These are phyloP conservation scores for Saccopteryx leptura DNA, from an alignment of 2,113 vertebrate genomes.

Conservation along the genomic window DNA sequence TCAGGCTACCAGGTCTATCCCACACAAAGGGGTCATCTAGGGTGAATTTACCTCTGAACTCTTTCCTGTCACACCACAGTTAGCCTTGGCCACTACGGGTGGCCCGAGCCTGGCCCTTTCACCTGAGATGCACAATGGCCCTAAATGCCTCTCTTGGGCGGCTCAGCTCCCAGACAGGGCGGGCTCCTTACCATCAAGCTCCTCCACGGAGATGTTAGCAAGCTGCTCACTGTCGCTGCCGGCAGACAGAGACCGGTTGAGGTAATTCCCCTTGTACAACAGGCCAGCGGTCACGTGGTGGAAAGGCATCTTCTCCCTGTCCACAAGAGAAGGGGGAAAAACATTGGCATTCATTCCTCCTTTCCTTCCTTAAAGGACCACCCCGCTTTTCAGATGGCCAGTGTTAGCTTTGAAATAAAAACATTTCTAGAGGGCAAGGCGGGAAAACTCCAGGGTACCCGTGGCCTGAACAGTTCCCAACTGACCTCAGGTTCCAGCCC, in stretches of 20 bases:
- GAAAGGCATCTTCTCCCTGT: conserved; percentile 99
- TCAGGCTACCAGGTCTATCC: neutral
- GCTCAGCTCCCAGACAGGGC: neutral
- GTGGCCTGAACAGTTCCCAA: neutral
- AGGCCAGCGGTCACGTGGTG: conserved; percentile 98
- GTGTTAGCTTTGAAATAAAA: neutral
- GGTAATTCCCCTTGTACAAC: conserved; percentile 98
- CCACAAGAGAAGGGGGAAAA: neutral
- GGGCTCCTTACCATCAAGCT: conserved; percentile 94
- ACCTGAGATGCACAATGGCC: fast-evolving
- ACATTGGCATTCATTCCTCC: neutral
- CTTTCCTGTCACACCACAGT: neutral
- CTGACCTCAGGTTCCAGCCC: neutral
- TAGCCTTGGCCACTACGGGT: neutral
- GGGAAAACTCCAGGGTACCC: neutral
- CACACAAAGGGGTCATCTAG: neutral
- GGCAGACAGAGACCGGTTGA: conserved; percentile 96
- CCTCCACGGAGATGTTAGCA: conserved; percentile 98
- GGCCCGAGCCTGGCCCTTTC: neutral
- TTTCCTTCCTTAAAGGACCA: neutral
- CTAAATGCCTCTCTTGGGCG: fast-evolving
- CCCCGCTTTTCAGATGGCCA: neutral
- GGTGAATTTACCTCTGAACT: neutral
- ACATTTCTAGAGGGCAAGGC: neutral
- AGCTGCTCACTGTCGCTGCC: conserved; percentile 97